Conservation (phyloP, 2,888 invertebrate genomes). For the Drosophila ezoana region DNA sequence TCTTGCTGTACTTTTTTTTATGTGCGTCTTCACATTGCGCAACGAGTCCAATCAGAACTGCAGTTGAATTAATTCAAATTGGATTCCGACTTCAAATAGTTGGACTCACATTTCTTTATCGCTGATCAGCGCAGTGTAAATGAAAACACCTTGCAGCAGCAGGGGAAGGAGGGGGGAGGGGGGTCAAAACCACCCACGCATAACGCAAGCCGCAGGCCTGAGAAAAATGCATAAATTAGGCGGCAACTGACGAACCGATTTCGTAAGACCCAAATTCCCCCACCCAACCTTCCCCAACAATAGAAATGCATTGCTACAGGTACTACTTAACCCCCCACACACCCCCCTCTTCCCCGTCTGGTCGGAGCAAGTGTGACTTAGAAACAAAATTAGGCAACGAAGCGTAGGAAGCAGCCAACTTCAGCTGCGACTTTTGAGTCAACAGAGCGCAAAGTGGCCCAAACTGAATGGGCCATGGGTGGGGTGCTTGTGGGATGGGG, state of each 20-base stretch:
- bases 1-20: constrained; percentile 25
- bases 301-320: constrained; percentile 42
- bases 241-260: constrained; percentile 12
- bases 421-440: constrained; percentile 43
- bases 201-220: constrained; percentile 42
- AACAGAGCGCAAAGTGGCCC: constrained; percentile 63
- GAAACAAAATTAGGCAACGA: constrained; percentile 66
- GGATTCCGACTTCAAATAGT: not conserved
- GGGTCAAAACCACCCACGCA: constrained; percentile 48
- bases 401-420: constrained; percentile 57
- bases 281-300: not conserved
- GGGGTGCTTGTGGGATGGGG: not conserved
- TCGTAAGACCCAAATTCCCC: constrained; percentile 15
- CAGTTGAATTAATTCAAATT: constrained; percentile 45
- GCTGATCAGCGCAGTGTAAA: constrained; percentile 53
- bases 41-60: constrained; percentile 34
- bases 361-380: constrained; percentile 64
- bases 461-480: constrained; percentile 4
- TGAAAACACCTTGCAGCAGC: constrained; percentile 60
- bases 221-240: constrained; percentile 63
- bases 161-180: not conserved
- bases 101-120: constrained; percentile 48
- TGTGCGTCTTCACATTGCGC: constrained; percentile 46
- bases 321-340: not conserved
- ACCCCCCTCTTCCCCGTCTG: not conserved